A percentile compares a stretch with the other conserved stretches of the same genome.
phyloP scores from a whole-genome alignment of 2,113 vertebrate species.

The Haplochromis vanheusdeni region DNA sequence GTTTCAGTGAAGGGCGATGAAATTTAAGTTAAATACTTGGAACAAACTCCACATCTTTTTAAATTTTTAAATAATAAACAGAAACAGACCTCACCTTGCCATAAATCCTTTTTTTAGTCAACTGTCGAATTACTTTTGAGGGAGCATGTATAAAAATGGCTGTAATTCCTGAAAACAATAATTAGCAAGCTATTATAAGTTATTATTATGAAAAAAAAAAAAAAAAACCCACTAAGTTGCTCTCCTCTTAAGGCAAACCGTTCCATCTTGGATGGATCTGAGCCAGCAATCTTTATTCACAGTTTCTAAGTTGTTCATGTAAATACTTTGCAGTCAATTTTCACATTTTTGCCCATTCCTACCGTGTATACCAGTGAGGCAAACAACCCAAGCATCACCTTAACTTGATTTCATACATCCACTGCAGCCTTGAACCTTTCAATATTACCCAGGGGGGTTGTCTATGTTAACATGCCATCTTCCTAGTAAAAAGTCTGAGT shows the following conservation, averaged over 20 bases:
- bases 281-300: not conserved
- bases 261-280: not conserved
- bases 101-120: not conserved
- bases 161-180: not conserved
- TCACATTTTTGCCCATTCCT: not conserved
- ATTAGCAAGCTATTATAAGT: not conserved
- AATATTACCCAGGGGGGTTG: not conserved
- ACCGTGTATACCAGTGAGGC: not conserved
- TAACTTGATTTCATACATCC: not conserved
- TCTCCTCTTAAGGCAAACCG: not conserved
- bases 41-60: not conserved
- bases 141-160: not conserved
- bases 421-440: not conserved
- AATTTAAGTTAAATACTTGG: not conserved
- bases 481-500: not conserved
- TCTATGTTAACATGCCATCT: not conserved
- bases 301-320: not conserved
- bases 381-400: not conserved
- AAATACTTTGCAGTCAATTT: not conserved
- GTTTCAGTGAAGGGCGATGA: not conserved
- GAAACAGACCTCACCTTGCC: not conserved
- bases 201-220: not conserved
- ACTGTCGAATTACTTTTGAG: not conserved
- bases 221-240: not conserved
- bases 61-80: not conserved